Evolutionary conservation across 2,797 vertebrate genomes (phyloP).

Genomic region (Chloroceryle amazona): DNA sequence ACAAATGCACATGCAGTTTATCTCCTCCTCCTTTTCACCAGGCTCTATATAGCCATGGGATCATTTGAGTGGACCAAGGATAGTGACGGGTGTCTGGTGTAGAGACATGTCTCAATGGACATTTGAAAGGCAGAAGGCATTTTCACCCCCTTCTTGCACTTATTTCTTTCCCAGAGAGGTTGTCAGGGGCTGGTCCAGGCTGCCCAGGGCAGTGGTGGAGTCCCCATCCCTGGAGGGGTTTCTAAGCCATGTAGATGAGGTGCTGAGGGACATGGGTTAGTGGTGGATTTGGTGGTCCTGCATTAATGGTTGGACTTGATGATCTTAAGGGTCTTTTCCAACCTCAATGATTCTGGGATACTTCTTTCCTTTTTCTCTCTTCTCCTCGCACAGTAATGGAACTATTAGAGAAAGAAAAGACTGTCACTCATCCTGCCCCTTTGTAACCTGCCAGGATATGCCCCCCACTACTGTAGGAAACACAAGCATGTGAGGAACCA

Average conservation of each 20-base stretch:
- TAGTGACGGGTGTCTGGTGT: background rate
- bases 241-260: background rate
- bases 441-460: background rate
- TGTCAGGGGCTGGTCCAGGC: background rate
- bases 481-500: fast-evolving
- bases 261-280: background rate
- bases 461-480: background rate
- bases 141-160: background rate
- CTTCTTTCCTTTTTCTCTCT: background rate
- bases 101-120: background rate
- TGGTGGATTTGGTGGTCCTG: background rate
- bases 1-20: fast-evolving
- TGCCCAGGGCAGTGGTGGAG: no score
- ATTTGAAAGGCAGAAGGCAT: background rate
- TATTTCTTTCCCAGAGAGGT: background rate
- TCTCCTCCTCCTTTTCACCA: background rate
- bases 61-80: background rate
- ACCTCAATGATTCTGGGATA: background rate
- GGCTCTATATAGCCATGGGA: background rate
- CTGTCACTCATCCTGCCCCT: background rate
- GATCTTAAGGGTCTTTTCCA: background rate
- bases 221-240: background rate
- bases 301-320: background rate
- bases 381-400: background rate
- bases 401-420: background rate